Evolutionary conservation across 2,113 vertebrate species (phyloP), one percentile per base, ranked within the genome.

Genomic region (Meriones unguiculatus): DNA sequence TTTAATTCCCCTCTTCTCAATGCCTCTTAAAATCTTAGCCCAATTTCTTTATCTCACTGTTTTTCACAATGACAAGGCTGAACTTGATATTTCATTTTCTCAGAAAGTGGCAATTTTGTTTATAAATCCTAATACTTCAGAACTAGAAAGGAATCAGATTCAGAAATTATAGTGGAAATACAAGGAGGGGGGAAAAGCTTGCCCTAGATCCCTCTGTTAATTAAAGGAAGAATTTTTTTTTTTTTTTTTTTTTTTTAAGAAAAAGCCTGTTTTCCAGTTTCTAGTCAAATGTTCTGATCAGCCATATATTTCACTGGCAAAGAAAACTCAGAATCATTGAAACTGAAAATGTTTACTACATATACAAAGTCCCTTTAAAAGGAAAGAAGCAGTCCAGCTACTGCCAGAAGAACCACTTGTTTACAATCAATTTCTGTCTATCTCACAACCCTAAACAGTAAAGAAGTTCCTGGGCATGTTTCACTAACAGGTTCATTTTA

Each of bases 401-500:
- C 22, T 76, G 13, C 41, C 82, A 87, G 73, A 84, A 91, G 80
- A 95, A 82, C 24, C 35, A 24, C 52, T 80, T 89, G 35, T 80
- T 90, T 93, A 46, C 87, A 52, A 93, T 78, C 35, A 57, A 8
- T 69, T 84, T 81, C 46, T 89, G 20, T 76, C 70, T 64, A 69
- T 76, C 69, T 93, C 35, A 57, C 64, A 86, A 89, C 32, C 62
- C 24, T 11, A 72, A 41, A 70, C 10, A 77, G 78, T 62, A 59
- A 25, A 46, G 59, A 64, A 46, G 85, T 89, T 95, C 93, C 54
- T 57, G 88, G 75, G 69, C 41, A 85, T 46, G 50, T 32, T 84
- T 50, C 85, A 89, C 41, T 78, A 87, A 87, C 95, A 96, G 90
- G 93, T 91, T 76, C 84, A 77, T 80, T 93, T 93, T 76, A 91